Base-by-base conservation (phyloP, 2,113 vertebrate species). In the Passer domesticus region DNA sequence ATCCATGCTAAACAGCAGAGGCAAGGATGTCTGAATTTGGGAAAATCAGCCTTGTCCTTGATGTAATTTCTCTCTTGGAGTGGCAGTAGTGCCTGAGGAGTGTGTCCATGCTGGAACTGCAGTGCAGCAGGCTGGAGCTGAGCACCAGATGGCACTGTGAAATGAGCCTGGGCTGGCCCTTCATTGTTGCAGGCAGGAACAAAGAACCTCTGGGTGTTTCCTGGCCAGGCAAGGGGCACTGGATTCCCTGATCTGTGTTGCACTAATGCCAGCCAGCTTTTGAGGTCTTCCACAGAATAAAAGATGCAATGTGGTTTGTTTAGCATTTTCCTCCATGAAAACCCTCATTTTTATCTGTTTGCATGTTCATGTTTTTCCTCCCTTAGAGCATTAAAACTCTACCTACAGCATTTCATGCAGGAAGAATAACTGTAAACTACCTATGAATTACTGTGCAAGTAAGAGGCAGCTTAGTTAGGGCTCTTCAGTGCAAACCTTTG, bases 81-180 rank as follows among this genome's bases (percentile, higher is more conserved):
- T 50, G 33, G 58, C 47, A 10, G 27, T 9, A 24, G 66, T 30
- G 64, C 43, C n/a, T 58, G 35, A 37, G n/a, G 15, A 35, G 2
- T 18, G 20, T 49, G 15, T 80, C 39, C 23, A 0, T 43, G 35
- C 35, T 88, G 7, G 59, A 10, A 7, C 18, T 79, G 11, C 39
- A 30, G 37, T 13, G 23, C 11, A 41, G 60, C 56, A 20, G 47
- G 68, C 82, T 79, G 30, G 22, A 49, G 24, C 5, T 82, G 88
- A 68, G 84, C 95, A 69, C 15, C 68, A 94, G 88, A 31, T 86
- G 96, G 89, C 96, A 87, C 76, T 94, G 69, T 62, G 68, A 83
- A 88, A 27, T 28, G 87, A 21, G 58, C 56, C 76, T 44, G n/a
- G 55, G 1, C 73, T 52, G 6, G 37, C 14, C 1, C 22, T 70